Base-by-base conservation (phyloP, 2,888 invertebrate genomes). In the Sesamia inferens region DNA sequence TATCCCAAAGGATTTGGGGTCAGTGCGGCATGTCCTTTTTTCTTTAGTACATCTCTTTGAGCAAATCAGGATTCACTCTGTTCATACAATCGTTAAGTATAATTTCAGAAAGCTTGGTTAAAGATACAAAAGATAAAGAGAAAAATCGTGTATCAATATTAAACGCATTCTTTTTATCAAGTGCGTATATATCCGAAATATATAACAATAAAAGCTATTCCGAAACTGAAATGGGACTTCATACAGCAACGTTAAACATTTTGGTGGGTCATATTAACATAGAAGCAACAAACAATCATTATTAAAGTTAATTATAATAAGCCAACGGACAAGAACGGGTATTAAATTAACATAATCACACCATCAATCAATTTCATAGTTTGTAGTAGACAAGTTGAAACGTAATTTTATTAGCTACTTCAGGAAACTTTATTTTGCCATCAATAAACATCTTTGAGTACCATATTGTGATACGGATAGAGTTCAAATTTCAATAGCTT, bases 301-400 rank as follows among this genome's bases (percentile, higher is more conserved):
- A 58, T 64, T 58, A 19, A 65, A 74, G 51, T 48, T 48, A 61
- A 44, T 68, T 47, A 10, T 57, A 68, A 39, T 14, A 54, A 64
- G 4, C 61, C 7, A 22, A 10, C n/a, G 11, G n/a, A 62, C 79
- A 58, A 61, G 64, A 68, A 70, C 48, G 55, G 39, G 11, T 71
- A 67, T 80, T 58, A 57, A 55, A 83, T 81, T 74, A 68, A 42
- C 68, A 51, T 75, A 69, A 84, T 84, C 24, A 80, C 51, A 68
- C 42, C 69, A 72, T 82, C 69, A 81, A 81, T 84, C 82, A 84
- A 77, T 72, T 72, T 72, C 6, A 74, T 71, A 84, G 69, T 70
- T 76, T 61, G 59, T 22, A 62, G 13, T 39, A 61, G 76, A 71
- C 66, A 58, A 61, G 39, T 79, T 54, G 3, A 42, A 47, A 78